Conservation (phyloP, 2,888 invertebrate genomes). For the Lordiphosa andalusiaca region DNA sequence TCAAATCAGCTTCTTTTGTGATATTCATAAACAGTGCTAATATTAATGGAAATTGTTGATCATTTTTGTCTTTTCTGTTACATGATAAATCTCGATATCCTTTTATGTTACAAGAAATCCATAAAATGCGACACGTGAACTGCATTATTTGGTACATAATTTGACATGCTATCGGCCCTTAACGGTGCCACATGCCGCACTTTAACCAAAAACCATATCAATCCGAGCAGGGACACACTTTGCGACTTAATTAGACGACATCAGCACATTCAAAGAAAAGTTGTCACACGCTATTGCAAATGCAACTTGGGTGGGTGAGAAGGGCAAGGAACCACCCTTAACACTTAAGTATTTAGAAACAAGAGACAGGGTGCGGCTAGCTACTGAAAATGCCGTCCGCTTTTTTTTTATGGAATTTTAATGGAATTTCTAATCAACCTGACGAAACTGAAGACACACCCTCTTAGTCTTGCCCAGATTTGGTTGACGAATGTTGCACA, state of each 20-base stretch:
- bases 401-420: slow-evolving; percentile 64
- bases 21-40: too few relatives aligned
- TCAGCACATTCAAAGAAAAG: slow-evolving; percentile 29
- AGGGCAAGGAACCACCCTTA: slow-evolving; percentile 25
- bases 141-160: slow-evolving; percentile 65
- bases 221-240: slow-evolving; percentile 64
- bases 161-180: slow-evolving; percentile 63
- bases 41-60: too few relatives aligned
- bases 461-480: slow-evolving; percentile 52
- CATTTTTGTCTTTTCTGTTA: too few relatives aligned
- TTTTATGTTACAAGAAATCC: neutral
- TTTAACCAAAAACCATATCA: slow-evolving; percentile 34
- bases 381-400: slow-evolving; percentile 14
- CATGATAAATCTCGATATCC: too few relatives aligned
- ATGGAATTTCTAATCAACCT: slow-evolving; percentile 74
- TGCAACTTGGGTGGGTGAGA: slow-evolving; percentile 18
- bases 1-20: too few relatives aligned
- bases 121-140: slow-evolving; percentile 60
- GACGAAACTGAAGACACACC: slow-evolving; percentile 45
- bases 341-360: slow-evolving; percentile 26
- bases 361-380: slow-evolving; percentile 40
- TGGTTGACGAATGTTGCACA: slow-evolving; percentile 61
- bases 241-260: slow-evolving; percentile 67
- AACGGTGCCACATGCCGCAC: slow-evolving; percentile 58
- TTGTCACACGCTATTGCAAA: slow-evolving; percentile 37